Evolutionary conservation across 1,140 invertebrate genomes (phyloP).

Genomic region (Cryptotermes secundus): DNA sequence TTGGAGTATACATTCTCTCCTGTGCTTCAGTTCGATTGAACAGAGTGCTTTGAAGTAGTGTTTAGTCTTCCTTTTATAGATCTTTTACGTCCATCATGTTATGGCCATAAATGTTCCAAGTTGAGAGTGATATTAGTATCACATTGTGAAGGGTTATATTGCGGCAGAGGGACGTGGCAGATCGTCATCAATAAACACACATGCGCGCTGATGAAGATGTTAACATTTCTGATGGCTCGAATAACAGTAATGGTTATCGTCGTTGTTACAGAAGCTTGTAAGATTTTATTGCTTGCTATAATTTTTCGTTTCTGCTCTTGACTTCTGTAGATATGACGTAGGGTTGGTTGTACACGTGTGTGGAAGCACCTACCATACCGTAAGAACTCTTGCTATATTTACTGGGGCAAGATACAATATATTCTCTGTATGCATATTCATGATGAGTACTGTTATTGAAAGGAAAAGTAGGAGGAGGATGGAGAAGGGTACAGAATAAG

Average conservation of each 20-base stretch:
- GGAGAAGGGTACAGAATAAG: no score
- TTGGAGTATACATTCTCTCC: no score
- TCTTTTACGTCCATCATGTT: neutral
- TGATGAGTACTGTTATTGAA: no score
- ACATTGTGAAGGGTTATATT: neutral
- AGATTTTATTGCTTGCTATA: constrained; percentile 18
- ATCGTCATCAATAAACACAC: constrained; percentile 2
- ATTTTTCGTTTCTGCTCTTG: neutral
- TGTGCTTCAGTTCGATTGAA: no score
- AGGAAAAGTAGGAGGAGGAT: no score
- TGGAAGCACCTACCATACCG: neutral
- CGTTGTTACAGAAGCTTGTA: neutral
- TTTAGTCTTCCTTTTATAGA: neutral
- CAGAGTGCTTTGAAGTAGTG: no score
- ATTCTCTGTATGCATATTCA: no score
- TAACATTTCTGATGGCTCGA: constrained; percentile 12
- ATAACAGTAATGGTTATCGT: neutral
- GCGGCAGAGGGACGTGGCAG: neutral
- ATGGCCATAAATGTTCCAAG: neutral
- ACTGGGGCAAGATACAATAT: neutral
- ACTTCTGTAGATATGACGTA: neutral
- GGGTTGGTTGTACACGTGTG: no score
- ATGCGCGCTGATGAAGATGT: neutral
- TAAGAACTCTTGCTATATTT: neutral
- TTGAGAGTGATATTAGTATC: neutral